Conservation (phyloP, 2,113 vertebrate genomes). For the Pao palembangensis region DNA sequence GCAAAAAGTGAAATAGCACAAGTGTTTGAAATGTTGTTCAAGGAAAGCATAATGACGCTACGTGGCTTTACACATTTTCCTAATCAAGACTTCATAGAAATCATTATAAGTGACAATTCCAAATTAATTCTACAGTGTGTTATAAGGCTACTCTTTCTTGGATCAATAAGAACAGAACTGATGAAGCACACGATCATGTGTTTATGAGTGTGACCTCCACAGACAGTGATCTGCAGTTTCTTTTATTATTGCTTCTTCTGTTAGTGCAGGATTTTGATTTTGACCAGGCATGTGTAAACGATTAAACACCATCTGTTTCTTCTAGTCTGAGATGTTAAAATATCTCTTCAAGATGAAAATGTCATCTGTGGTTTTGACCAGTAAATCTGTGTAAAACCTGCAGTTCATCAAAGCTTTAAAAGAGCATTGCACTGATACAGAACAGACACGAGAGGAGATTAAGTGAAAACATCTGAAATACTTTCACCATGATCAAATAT, state of each 20-base stretch:
- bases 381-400: conserved; percentile 33
- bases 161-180: too few relatives aligned
- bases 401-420: background rate
- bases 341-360: background rate
- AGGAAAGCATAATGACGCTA: conserved; percentile 11
- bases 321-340: too few relatives aligned
- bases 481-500: background rate
- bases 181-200: too few relatives aligned
- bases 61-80: conserved; percentile 24
- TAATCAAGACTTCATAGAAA: background rate
- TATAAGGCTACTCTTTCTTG: too few relatives aligned
- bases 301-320: too few relatives aligned
- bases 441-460: conserved; percentile 1
- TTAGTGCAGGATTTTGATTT: too few relatives aligned
- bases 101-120: too few relatives aligned
- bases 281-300: too few relatives aligned
- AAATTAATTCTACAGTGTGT: too few relatives aligned
- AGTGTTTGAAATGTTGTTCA: background rate
- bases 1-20: conserved; percentile 2
- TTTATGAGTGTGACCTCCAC: too few relatives aligned
- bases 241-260: too few relatives aligned
- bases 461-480: conserved; percentile 43
- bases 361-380: conserved; percentile 1
- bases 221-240: too few relatives aligned
- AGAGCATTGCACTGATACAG: background rate